A percentile compares a stretch with the other conserved stretches of the same genome.
These are phyloP conservation scores for Ptychochromis oligacanthus DNA, from an alignment of 2,113 vertebrate species.

Conservation along the genomic window DNA sequence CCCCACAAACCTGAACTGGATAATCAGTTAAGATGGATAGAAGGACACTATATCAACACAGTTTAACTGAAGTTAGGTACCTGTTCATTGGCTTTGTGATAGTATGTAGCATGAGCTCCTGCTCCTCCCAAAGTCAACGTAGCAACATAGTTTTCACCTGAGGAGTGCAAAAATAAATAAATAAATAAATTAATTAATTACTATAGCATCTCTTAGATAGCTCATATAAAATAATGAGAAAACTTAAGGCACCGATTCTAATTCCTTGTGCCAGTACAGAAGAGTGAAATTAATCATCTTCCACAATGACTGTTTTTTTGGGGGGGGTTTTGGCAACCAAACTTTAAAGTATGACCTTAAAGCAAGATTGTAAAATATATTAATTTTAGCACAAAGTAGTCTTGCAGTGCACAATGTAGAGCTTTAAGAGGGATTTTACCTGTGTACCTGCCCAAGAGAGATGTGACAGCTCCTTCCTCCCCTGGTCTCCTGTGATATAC, in stretches of 20 bases:
- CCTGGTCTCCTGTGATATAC: conserved; percentile 90
- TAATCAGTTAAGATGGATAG: no score
- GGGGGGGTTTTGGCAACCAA: no score
- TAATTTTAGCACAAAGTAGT: fast-evolving
- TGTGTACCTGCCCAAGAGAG: conserved; percentile 88
- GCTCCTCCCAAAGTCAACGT: conserved; percentile 88
- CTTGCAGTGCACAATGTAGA: background rate
- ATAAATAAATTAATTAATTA: background rate
- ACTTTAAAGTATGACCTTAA: no score
- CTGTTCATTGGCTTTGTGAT: conserved; percentile 93
- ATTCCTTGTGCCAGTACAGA: no score
- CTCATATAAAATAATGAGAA: background rate
- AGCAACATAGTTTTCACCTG: conserved; percentile 87
- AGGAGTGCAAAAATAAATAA: background rate
- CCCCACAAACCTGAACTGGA: no score
- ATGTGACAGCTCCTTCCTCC: conserved; percentile 88
- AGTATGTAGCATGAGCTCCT: conserved; percentile 89
- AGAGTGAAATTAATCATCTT: no score
- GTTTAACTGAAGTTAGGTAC: conserved; percentile 45
- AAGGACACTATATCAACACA: background rate
- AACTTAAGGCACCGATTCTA: no score
- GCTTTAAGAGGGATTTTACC: conserved; percentile 62
- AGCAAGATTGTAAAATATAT: background rate
- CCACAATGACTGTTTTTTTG: no score
- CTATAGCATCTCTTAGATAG: background rate